These are phyloP conservation scores for Eustalomyia histrio DNA, from an alignment of 2,888 invertebrate species.

Conservation along the genomic window DNA sequence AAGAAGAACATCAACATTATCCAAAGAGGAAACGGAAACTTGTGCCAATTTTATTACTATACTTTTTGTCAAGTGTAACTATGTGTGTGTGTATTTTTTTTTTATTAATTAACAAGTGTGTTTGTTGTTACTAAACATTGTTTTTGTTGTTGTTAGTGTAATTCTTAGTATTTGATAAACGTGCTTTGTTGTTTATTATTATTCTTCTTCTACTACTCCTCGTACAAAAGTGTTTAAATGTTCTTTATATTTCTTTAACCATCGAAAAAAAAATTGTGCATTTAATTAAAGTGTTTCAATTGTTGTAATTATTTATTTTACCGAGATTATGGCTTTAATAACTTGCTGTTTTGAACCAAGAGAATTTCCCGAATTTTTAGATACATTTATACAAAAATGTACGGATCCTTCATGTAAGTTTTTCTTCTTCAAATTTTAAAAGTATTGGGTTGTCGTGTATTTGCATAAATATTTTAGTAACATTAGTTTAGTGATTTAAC, in stretches of 20 bases:
- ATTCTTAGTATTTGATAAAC: not conserved
- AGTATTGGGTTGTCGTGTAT: too few relatives aligned
- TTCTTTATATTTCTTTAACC: not conserved
- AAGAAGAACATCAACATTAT: not conserved
- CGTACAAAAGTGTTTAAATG: slow-evolving; percentile 9
- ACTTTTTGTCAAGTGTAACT: too few relatives aligned
- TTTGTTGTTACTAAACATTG: not conserved
- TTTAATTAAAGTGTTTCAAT: slow-evolving; percentile 24
- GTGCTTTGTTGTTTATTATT: not conserved
- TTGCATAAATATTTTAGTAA: too few relatives aligned
- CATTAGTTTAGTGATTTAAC: too few relatives aligned
- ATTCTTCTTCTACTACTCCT: slow-evolving; percentile 7
- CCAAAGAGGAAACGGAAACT: slow-evolving; percentile 50
- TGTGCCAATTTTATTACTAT: slow-evolving; percentile 25
- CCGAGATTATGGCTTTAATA: slow-evolving; percentile 77
- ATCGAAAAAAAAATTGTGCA: slow-evolving; percentile 8
- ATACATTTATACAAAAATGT: slow-evolving; percentile 88
- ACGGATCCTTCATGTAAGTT: slow-evolving; percentile 91
- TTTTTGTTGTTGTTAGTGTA: not conserved
- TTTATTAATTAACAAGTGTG: not conserved
- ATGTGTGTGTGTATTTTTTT: not conserved
- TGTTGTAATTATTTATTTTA: slow-evolving; percentile 2
- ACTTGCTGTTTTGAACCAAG: slow-evolving; percentile 90
- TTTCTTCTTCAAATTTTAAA: too few relatives aligned
- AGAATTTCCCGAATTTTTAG: slow-evolving; percentile 87